These are phyloP conservation scores for Pseudomyrmex dendroicus DNA, from an alignment of 1,140 invertebrate genomes.

Conservation along the genomic window DNA sequence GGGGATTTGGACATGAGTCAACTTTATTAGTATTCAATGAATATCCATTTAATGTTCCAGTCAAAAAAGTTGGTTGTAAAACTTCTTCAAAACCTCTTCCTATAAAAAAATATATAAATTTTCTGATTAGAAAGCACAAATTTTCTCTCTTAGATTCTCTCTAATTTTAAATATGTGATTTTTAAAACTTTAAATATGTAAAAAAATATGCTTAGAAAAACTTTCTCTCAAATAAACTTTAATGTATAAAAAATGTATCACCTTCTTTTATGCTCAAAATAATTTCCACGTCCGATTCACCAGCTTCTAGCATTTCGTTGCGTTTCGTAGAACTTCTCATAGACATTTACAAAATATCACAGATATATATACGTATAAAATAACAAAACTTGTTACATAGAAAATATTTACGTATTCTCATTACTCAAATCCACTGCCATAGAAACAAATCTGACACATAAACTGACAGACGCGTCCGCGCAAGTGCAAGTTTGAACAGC, in stretches of 20 bases:
- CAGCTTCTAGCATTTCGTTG: conserved; percentile 82
- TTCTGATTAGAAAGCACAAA: no score
- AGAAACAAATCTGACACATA: conserved; percentile 50
- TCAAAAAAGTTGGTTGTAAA: conserved; percentile 81
- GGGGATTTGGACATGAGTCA: conserved; percentile 78
- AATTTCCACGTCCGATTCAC: conserved; percentile 82
- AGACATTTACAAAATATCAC: no score
- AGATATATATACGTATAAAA: conserved; percentile 55
- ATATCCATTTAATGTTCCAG: conserved; percentile 84
- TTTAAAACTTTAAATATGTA: not conserved
- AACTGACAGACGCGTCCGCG: not conserved
- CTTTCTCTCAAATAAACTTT: conserved; percentile 27
- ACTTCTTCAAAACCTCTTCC: conserved; percentile 84
- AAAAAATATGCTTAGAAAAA: not conserved
- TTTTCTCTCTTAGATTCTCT: not conserved
- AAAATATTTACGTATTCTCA: conserved; percentile 27
- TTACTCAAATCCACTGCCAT: conserved; percentile 64
- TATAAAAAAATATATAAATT: conserved; percentile 49
- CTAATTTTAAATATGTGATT: conserved; percentile 3
- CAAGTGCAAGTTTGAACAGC: not conserved
- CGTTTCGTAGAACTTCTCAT: conserved; percentile 39
- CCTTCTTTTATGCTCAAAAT: conserved; percentile 85
- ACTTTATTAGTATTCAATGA: conserved; percentile 84
- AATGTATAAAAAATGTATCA: conserved; percentile 64
- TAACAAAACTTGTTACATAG: conserved; percentile 53